Base-by-base conservation (phyloP, 2,888 invertebrate genomes). In the Eretmocerus hayati region DNA sequence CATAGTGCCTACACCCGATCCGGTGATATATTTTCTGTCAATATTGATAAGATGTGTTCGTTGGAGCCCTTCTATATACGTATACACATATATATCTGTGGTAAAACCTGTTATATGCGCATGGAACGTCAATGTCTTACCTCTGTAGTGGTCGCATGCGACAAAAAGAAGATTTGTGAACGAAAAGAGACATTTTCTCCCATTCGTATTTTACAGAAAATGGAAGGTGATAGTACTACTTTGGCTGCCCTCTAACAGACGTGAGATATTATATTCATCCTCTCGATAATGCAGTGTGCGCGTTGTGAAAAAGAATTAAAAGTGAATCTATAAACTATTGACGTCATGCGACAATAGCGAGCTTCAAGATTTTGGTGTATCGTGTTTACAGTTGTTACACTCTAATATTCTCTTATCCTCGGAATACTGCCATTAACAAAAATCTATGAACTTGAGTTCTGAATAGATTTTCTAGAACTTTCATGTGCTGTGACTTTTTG, bases 201-300 rank as follows among this genome's bases (percentile, higher is more conserved):
- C 33, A 8, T 26, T 26, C 62, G 62, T 66, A 61, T 71, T 69
- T 68, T 65, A 61, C 71, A 71, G 71, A 71, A 64, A 61, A 64
- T 64, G 69, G 71, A 71, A 64, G 70, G 63, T 62, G 71, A 71
- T 65, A 69, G 61, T 56, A 62, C 69, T 65, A 68, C 67, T 62
- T 63, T 70, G 71, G 69, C 69, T 61, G 69, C 69, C 64, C 70
- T 67, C 64, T 71, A 69, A 70, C 69, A 67, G 66, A 64, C 69
- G 66, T 67, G 67, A 70, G 62, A 63, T 59, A 59, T 59, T 63
- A 61, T 54, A 50, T 49, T 53, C 53, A 52, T 32, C 32, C 48
- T 19, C 31, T 37, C 18, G 43, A 43, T 48, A 36, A 42, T 18
- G 26, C 42, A 39, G 38, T 42, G 40, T 37, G 45, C 33, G 42